Percentiles rank a stretch among this genome's conserved stretches.
Evolutionary conservation across 2,888 invertebrate species (phyloP).

Genomic region (Alsophila aescularia): DNA sequence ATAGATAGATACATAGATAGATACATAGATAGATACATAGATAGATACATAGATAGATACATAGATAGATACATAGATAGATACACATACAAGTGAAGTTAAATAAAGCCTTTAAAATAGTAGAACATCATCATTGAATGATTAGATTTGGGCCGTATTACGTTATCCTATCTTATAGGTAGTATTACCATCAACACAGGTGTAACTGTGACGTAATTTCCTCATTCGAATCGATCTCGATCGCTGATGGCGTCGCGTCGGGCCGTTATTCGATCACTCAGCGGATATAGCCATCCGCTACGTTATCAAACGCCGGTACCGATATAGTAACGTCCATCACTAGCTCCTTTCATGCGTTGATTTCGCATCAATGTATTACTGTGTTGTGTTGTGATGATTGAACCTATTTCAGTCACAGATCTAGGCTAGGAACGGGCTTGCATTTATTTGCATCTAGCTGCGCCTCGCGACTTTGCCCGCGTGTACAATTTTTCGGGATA

Average conservation of each 20-base stretch:
- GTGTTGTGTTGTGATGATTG: conserved; percentile 6
- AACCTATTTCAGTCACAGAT: background rate
- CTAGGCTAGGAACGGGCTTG: too few species aligned
- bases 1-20: too few species aligned
- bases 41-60: too few species aligned
- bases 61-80: too few species aligned
- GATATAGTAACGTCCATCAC: conserved; percentile 27
- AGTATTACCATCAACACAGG: conserved; percentile 11
- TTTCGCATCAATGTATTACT: conserved; percentile 4
- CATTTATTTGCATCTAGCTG: too few species aligned
- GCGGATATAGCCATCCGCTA: conserved; percentile 27
- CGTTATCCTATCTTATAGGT: conserved; percentile 1
- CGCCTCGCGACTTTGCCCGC: too few species aligned
- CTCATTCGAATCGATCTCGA: conserved; percentile 18
- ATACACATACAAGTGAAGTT: too few species aligned
- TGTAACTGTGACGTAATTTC: conserved; percentile 25
- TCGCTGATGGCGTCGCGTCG: conserved; percentile 18
- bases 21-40: too few species aligned
- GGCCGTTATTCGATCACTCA: conserved; percentile 23
- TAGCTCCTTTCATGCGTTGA: conserved; percentile 17
- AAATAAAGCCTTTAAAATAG: too few species aligned
- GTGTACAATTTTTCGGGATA: too few species aligned
- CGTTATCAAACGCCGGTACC: conserved; percentile 24
- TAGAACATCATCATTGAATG: too few species aligned
- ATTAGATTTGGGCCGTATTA: background rate